Evolutionary conservation across 2,797 vertebrate species (phyloP), one percentile per base, ranked within the genome.

Genomic region (Taeniopygia guttata): DNA sequence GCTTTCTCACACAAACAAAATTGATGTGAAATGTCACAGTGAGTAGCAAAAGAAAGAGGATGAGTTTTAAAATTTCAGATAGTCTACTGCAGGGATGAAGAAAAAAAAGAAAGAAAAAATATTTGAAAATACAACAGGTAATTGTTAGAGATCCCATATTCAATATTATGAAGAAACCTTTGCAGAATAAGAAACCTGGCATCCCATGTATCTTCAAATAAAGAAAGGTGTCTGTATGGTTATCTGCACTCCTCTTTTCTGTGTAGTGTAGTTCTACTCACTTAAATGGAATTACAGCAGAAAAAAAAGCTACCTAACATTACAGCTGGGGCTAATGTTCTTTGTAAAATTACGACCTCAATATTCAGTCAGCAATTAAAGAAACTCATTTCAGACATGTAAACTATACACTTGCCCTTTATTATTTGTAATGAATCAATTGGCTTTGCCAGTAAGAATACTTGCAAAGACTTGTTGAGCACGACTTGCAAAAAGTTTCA

Each of bases 321-420:
- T 78, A 70, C 85, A 91, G 67, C 15, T 86, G 86, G 77, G 89
- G 70, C 77, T 90, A 95, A 95, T 87, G 78, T 92, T 94, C 83
- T 84, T 83, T 82, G 76, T 76, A 83, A 96, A 93, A 89, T 93
- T 95, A 95, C 81, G 63, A 87, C 46, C 22, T 22, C 89, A 96
- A 93, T 96, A 95, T 86, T 86, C 87, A 93, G 81, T 42, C 23
- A 19, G 89, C 92, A 95, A 95, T 95, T 96, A 95, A 95, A 93
- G 70, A 89, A 89, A 92, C 84, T 87, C 16, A 92, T 96, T 95
- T 83, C 85, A 84, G 68, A 93, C 55, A 72, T 11, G 46, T 64
- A 95, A 92, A 89, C 85, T 49, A 51, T 42, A 63, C 66, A 52
- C 51, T 90, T 94, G 73, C 64, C 69, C 89, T 89, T 94, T 94